phyloP scores from a whole-genome alignment of 2,113 vertebrate genomes.

The Alaudala cheleensis region DNA sequence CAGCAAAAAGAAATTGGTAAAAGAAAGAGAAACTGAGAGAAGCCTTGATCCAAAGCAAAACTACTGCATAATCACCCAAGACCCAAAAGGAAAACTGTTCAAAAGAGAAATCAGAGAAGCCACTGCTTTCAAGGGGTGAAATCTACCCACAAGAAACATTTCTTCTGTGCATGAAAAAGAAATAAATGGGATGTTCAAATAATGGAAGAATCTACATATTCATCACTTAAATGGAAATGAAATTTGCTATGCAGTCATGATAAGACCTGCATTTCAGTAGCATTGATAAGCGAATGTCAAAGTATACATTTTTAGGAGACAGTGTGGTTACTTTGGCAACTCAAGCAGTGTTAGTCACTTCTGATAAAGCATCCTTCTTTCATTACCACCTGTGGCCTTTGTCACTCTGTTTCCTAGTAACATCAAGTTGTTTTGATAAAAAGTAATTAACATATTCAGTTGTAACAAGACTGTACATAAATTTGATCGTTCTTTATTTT shows the following conservation, averaged over 20 bases:
- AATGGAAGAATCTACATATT: constrained; percentile 63
- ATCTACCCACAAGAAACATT: neutral
- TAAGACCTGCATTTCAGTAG: constrained; percentile 68
- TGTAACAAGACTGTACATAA: constrained; percentile 46
- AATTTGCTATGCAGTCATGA: constrained; percentile 63
- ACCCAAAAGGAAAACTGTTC: neutral
- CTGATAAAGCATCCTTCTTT: constrained; percentile 62
- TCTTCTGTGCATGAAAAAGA: constrained; percentile 26
- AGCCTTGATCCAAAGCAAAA: neutral
- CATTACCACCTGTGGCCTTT: constrained; percentile 69
- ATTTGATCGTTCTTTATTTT: constrained; percentile 24
- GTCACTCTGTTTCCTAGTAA: constrained; percentile 63
- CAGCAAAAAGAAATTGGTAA: neutral
- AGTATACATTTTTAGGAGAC: constrained; percentile 67
- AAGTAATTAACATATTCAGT: constrained; percentile 68
- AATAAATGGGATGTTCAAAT: constrained; percentile 53
- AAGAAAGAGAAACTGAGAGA: neutral
- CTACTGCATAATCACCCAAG: neutral
- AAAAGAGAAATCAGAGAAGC: neutral
- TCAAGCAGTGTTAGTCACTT: constrained; percentile 50
- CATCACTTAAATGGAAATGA: constrained; percentile 64
- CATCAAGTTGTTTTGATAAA: constrained; percentile 53
- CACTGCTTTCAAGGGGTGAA: neutral
- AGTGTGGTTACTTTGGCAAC: constrained; percentile 71
- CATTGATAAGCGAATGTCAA: constrained; percentile 71